phyloP scores from a whole-genome alignment of 1,140 invertebrate species.

The Helicoverpa zea region DNA sequence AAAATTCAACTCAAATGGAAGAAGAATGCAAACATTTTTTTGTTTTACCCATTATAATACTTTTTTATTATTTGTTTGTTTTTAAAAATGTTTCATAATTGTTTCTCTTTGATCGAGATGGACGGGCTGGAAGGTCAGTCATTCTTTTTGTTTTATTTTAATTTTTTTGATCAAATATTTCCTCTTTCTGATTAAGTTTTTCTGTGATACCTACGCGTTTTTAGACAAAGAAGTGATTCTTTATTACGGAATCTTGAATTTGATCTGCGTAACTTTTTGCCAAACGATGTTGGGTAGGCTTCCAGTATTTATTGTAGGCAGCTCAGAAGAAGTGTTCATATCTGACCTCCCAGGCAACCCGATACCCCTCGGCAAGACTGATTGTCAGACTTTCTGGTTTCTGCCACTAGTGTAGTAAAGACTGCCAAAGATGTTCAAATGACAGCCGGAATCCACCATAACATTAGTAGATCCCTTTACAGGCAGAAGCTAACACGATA shows the following conservation, averaged over 20 bases:
- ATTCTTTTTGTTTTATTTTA: constrained; percentile 33
- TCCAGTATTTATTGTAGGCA: no score
- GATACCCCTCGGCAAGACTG: no score
- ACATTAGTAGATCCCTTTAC: no score
- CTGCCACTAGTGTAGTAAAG: no score
- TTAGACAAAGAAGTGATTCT: constrained; percentile 3
- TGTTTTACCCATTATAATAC: constrained; percentile 56
- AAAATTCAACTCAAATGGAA: constrained; percentile 64
- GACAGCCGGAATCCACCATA: no score
- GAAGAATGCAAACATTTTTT: constrained; percentile 64
- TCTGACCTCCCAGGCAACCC: no score
- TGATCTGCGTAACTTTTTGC: no score
- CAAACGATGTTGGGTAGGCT: no score
- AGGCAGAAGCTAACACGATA: not conserved
- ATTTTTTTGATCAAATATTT: constrained; percentile 45
- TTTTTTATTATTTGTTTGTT: constrained; percentile 61
- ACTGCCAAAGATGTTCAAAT: no score
- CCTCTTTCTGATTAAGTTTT: constrained; percentile 30
- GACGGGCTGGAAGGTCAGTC: constrained; percentile 39
- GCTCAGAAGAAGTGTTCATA: no score
- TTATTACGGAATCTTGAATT: no score
- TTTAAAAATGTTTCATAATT: constrained; percentile 70
- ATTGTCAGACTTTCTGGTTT: no score
- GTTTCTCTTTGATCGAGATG: constrained; percentile 65
- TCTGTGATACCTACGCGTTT: constrained; percentile 18